phyloP scores from a whole-genome alignment of 53 echinoderm and acorn worm genomes.

The Crossaster papposus region DNA sequence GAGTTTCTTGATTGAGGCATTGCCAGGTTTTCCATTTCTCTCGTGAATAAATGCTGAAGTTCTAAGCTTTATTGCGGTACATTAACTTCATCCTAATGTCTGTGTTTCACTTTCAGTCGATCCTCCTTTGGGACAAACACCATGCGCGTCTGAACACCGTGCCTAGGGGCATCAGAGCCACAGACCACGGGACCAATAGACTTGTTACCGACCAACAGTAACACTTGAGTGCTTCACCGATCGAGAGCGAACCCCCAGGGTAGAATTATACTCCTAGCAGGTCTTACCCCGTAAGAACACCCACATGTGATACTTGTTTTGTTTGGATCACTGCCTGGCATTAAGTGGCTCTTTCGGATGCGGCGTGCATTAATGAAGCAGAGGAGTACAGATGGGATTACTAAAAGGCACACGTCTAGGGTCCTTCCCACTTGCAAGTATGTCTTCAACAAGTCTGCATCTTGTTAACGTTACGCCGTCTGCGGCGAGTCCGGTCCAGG shows the following conservation, averaged over 20 bases:
- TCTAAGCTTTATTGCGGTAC: background rate
- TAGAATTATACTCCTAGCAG: background rate
- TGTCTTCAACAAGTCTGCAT: slow-evolving; percentile 18
- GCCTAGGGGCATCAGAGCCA: background rate
- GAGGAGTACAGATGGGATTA: slow-evolving; percentile 24
- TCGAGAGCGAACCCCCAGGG: background rate
- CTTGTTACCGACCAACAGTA: background rate
- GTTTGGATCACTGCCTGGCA: background rate
- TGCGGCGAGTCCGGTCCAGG: background rate
- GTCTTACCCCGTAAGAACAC: background rate
- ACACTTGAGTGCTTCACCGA: background rate
- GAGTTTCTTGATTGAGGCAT: background rate
- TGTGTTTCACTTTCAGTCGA: background rate
- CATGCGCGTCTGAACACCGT: background rate
- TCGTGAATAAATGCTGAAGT: background rate
- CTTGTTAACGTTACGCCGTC: slow-evolving; percentile 4
- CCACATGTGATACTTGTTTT: slow-evolving; percentile 8
- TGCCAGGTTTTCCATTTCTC: background rate
- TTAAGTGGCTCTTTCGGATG: slow-evolving; percentile 14
- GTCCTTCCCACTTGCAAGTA: background rate
- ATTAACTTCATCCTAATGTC: slow-evolving; percentile 3
- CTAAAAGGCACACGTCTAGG: background rate
- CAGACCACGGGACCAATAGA: background rate
- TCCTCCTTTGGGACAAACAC: background rate
- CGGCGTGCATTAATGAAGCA: slow-evolving; percentile 26